Evolutionary conservation across 1,140 invertebrate species (phyloP).

Genomic region (Brachionus rotundiformis): DNA sequence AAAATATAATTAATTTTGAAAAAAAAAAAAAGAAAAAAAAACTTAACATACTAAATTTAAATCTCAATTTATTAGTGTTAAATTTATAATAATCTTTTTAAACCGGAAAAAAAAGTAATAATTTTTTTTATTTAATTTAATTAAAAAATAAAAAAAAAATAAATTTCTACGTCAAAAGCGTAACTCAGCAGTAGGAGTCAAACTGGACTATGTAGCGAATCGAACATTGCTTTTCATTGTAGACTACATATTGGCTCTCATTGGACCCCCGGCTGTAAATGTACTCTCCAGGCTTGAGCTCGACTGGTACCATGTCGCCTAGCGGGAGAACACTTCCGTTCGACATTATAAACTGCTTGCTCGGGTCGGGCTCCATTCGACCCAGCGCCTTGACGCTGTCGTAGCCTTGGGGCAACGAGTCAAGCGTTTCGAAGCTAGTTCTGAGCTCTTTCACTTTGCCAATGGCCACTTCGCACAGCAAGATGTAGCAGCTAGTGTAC

Average conservation of each 20-base stretch:
- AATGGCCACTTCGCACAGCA: constrained; percentile 58
- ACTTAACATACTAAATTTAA: constrained; percentile 7
- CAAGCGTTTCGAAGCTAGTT: constrained; percentile 55
- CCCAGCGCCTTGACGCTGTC: constrained; percentile 59
- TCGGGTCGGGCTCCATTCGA: constrained; percentile 55
- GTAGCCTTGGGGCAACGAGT: constrained; percentile 53
- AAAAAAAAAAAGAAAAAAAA: constrained; percentile 7
- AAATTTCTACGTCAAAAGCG: not conserved
- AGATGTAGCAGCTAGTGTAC: not conserved
- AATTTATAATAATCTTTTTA: not conserved
- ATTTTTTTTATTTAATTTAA: not conserved
- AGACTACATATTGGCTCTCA: constrained; percentile 65
- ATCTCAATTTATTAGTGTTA: not conserved
- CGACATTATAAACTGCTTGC: constrained; percentile 57
- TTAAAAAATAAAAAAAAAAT: not conserved
- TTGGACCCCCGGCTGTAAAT: constrained; percentile 54
- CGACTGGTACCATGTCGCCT: constrained; percentile 55
- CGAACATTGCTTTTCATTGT: constrained; percentile 61
- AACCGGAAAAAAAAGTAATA: not conserved
- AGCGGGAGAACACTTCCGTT: constrained; percentile 59
- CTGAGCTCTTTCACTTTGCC: constrained; percentile 56
- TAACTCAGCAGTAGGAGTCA: constrained; percentile 49
- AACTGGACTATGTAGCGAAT: constrained; percentile 63
- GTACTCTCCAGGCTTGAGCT: constrained; percentile 51
- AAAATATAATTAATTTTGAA: not conserved